Evolutionary conservation across 2,113 vertebrate genomes (phyloP), one percentile per base, ranked within the genome.

Genomic region (Micronycteris hirsuta): DNA sequence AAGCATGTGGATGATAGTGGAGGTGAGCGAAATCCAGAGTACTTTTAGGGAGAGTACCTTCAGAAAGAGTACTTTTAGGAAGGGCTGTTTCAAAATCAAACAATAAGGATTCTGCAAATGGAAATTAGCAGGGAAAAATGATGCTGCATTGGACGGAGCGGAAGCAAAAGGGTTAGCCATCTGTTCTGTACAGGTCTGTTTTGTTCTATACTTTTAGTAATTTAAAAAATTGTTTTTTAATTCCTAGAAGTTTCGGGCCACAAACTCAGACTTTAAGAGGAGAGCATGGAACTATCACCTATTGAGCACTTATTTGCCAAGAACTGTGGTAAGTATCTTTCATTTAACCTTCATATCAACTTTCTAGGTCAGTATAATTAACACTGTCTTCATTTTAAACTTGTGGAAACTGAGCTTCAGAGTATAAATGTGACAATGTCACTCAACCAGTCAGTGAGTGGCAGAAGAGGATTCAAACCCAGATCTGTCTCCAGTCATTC

Each of bases 41-140:
- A 71, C 33, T 91, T 92, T 84, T 43, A 90, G 78, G 14, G 77
- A 86, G 20, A 82, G 56, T 54, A 20, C 10, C 65, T 63, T 81
- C 80, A 33, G 41, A 70, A 84, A 47, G 22, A 52, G 61, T 71
- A 61, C 49, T 80, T 92, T 93, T 52, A 70, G 67, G 41, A 89
- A 83, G 22, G 17, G 6, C 82, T 89, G 41, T 58, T 91, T 93
- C 74, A 78, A 91, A 90, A 89, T 81, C 83, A 74, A 91, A 78
- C 11, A 68, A 54, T 36, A 76, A 84, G 52, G 38, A 73, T 33
- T 41, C 77, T 85, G 28, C 58, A 67, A 70, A 22, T 80, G 67
- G 89, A 82, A 90, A 22, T 70, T 85, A 78, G 54, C 24, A 77
- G 24, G 31, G 20, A 82, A 49, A 49, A 86, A 78, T 6, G 24